Percentiles rank a stretch among this genome's conserved stretches.
These are phyloP conservation scores for Megaceryle torquata DNA, from an alignment of 2,113 vertebrate genomes.

Conservation along the genomic window DNA sequence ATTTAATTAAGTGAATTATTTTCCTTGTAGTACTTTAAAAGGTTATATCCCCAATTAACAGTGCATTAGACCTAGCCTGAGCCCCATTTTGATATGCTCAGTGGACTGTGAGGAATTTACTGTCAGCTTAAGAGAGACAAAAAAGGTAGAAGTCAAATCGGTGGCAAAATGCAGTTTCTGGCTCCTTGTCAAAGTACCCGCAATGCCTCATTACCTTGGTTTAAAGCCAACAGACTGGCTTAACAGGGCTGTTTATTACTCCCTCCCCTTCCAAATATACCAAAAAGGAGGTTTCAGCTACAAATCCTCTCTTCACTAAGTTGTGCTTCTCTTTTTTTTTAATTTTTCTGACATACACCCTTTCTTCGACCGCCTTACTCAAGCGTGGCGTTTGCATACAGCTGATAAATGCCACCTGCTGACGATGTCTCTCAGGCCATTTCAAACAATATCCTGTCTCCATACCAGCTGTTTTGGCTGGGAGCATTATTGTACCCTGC, in stretches of 20 bases:
- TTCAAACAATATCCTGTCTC: background rate
- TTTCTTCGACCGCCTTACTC: background rate
- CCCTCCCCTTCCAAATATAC: background rate
- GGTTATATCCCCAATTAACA: conserved; percentile 5
- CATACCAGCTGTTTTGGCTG: conserved; percentile 14
- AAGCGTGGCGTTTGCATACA: rapidly evolving
- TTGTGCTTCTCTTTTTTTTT: background rate
- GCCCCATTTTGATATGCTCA: conserved; percentile 25
- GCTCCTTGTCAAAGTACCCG: conserved; percentile 50
- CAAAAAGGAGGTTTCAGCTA: background rate
- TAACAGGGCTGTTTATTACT: conserved; percentile 34
- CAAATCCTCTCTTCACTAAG: conserved; percentile 1
- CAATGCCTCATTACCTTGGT: conserved; percentile 67
- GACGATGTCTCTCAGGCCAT: background rate
- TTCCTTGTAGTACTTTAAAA: conserved; percentile 52
- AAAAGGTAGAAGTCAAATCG: conserved; percentile 37
- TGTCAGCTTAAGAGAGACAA: conserved; percentile 52
- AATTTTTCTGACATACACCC: too few relatives aligned
- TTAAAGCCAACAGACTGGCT: conserved; percentile 48
- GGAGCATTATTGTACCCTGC: background rate
- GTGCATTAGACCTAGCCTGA: conserved; percentile 6
- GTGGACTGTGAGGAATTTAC: conserved; percentile 41
- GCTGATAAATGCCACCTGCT: conserved; percentile 38
- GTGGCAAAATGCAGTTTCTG: conserved; percentile 50
- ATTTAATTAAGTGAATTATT: conserved; percentile 61